Conservation (phyloP, 2,797 vertebrate species). For the Sciurus carolinensis region DNA sequence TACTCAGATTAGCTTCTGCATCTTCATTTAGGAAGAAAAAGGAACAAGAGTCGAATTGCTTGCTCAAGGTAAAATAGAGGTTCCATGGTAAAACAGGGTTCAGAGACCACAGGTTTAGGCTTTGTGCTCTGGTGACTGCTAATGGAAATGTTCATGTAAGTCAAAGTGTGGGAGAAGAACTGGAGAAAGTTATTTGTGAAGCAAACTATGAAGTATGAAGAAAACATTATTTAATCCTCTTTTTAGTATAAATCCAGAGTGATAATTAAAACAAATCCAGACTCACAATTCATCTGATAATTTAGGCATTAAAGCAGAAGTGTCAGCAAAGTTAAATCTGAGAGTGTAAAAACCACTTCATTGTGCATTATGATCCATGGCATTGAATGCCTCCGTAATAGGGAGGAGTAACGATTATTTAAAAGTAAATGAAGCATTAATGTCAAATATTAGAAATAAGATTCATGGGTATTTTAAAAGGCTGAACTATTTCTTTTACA, state of each 20-base stretch:
- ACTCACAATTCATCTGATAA: neutral
- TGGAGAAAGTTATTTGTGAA: neutral
- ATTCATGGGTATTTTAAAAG: neutral
- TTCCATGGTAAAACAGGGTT: neutral
- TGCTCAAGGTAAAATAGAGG: neutral
- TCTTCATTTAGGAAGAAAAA: neutral
- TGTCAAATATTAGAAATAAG: neutral
- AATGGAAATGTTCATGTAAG: neutral
- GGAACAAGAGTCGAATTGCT: neutral
- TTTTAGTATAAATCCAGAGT: neutral
- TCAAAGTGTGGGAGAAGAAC: neutral
- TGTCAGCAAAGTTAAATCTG: neutral
- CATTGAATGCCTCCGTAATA: neutral
- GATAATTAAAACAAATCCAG: neutral
- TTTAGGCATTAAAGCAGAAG: neutral
- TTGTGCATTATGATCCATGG: neutral
- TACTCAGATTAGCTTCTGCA: neutral
- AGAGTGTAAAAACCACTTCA: neutral
- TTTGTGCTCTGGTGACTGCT: too few relatives aligned
- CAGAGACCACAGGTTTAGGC: neutral
- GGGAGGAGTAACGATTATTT: neutral
- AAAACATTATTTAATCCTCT: neutral
- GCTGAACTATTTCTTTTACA: neutral
- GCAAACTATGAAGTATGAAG: neutral
- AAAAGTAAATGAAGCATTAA: neutral